These are phyloP conservation scores for Agriopis marginaria DNA, from an alignment of 2,888 invertebrate species.

Conservation along the genomic window DNA sequence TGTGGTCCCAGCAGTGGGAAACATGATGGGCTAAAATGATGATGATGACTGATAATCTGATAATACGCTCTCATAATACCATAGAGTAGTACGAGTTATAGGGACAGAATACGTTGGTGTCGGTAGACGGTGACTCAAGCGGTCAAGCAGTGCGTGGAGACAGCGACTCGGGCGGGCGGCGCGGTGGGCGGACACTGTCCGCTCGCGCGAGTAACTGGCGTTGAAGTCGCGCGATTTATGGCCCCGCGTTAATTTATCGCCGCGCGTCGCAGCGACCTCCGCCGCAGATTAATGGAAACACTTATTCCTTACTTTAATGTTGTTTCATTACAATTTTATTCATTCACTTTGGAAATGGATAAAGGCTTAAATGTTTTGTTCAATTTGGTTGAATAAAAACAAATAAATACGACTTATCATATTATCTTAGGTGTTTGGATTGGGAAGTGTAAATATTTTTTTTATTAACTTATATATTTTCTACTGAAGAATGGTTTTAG, in stretches of 20 bases:
- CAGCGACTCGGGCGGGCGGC: constrained; percentile 35
- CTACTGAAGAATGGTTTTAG: neutral
- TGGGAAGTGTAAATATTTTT: too few species aligned
- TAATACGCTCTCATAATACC: too few species aligned
- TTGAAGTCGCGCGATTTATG: constrained; percentile 72
- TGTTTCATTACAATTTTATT: constrained; percentile 42
- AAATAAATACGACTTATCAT: too few species aligned
- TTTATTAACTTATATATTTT: too few species aligned
- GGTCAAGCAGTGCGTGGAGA: neutral
- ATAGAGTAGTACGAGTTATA: too few species aligned
- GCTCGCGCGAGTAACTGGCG: constrained; percentile 61
- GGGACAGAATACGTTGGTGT: too few species aligned
- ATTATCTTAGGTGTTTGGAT: too few species aligned
- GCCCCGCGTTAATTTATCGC: constrained; percentile 72
- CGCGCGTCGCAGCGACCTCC: constrained; percentile 47
- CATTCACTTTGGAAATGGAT: constrained; percentile 23
- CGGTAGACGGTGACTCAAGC: too few species aligned
- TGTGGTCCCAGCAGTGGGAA: too few species aligned
- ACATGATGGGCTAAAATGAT: too few species aligned
- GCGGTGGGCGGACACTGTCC: constrained; percentile 62
- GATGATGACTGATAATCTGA: too few species aligned
- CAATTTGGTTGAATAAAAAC: neutral
- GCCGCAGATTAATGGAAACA: constrained; percentile 71
- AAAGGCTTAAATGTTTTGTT: neutral
- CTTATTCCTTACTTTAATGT: constrained; percentile 52